Base-by-base conservation (phyloP, 2,797 vertebrate species). In the Apogon hyalosoma region DNA sequence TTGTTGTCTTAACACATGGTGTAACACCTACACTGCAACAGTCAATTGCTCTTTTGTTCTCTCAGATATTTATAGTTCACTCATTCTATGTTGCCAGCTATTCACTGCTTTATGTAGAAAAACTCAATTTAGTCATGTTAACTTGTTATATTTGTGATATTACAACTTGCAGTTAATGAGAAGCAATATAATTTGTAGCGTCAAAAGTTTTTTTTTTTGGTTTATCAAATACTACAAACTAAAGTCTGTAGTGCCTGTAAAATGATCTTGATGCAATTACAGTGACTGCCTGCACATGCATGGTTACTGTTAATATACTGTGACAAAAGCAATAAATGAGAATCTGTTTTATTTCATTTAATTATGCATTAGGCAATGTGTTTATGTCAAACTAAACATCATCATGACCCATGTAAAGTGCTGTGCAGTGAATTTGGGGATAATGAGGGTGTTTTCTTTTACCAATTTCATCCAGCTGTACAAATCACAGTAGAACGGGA, bases 31-130 rank as follows among this genome's bases (percentile, higher is more conserved):
- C 89, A 86, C 84, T 71, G 71, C 79, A 87, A 70, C 85, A 90
- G 75, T 83, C 82, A 87, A 85, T 87, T 90, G 79, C 86, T 89
- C 86, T 90, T 91, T 90, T 91, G 88, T 90, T 92, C 83, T 87
- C 70, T 70, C 0, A 69, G 82, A 86, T 91, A 91, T 93, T 92
- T 89, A 91, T 89, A 92, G 79, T 82, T 65, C 54, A 54, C 75
- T 79, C 64, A 63, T 18, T 65, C 62, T 78, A 58, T 66, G 39
- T 75, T 59, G 63, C 77, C 79, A 85, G 67, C 58, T 61, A 75
- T 84, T 57, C 28, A 48, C 66, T 68, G 58, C 79, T 54, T 55
- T 75, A 57, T 72, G 73, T 40, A 61, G 58, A 86, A 82, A 77
- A 84, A 73, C 40, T 58, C 53, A 43, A 28, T 66, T 68, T 59